These are phyloP conservation scores for Nephrotoma guestfalica DNA, from an alignment of 2,888 invertebrate species.

Conservation along the genomic window DNA sequence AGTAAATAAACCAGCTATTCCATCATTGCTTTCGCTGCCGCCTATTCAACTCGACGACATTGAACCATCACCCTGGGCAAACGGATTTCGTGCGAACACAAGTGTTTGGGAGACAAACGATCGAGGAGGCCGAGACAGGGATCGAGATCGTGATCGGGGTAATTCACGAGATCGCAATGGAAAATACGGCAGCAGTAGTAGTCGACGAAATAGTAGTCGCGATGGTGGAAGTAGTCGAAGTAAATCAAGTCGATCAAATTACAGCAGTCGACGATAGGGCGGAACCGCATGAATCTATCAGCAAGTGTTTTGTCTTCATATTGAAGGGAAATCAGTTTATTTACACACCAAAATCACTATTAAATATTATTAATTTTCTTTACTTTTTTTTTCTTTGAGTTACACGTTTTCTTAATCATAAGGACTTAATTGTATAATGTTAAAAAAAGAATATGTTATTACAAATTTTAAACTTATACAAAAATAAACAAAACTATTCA, in stretches of 20 bases:
- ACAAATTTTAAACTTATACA: not conserved
- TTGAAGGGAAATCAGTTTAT: not conserved
- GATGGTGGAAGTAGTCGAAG: not conserved
- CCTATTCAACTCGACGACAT: not conserved
- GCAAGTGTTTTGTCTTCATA: not conserved
- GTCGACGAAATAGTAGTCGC: not conserved
- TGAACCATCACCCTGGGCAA: not conserved
- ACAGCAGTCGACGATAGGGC: constrained; percentile 12
- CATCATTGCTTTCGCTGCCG: constrained; percentile 13
- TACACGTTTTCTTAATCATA: not conserved
- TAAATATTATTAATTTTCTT: not conserved
- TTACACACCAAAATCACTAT: not conserved
- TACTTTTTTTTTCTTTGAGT: not conserved
- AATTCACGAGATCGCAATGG: constrained; percentile 12
- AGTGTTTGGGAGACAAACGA: not conserved
- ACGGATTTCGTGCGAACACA: not conserved
- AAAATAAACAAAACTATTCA: not conserved
- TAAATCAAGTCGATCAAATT: constrained; percentile 1
- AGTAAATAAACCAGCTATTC: constrained; percentile 14
- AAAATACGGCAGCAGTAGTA: constrained; percentile 10
- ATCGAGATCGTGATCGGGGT: not conserved
- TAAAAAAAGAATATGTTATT: not conserved
- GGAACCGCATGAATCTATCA: not conserved
- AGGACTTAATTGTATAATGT: not conserved
- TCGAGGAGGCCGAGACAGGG: constrained; percentile 7